Base-by-base conservation (phyloP, 2,797 vertebrate species). In the Todus mexicanus region DNA sequence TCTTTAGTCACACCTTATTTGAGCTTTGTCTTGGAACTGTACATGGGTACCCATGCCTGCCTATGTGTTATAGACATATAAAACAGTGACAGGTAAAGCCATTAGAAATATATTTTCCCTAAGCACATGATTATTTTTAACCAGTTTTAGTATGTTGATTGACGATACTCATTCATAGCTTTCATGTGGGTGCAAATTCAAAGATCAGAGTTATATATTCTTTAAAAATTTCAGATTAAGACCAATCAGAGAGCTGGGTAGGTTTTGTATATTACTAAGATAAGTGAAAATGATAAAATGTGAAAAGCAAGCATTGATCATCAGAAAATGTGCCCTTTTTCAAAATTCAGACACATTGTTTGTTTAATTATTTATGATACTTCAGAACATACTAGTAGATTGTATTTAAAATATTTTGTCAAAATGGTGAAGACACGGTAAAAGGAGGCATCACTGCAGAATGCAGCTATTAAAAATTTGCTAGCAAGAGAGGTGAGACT, bases 391-490 rank as follows among this genome's bases (percentile, higher is more conserved):
- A 29, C 60, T 82, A 47, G 42, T 79, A 88, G 76, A 74, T 84
- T 38, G 15, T 47, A 60, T 79, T 88, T 70, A 56, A 45, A 82
- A 5, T 79, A 65, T 89, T 82, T 92, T 90, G 77, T 78, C 82
- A 84, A 89, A 94, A 59, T 15, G 3, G 20, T 78, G 4, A 85
- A 83, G 59, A 83, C 14, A 2, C 26, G 51, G 35, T 81, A 75
- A 88, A 40, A 72, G 40, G 37, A 88, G 12, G 19, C 64, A 89
- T 87, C 86, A 59, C 37, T 82, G 64, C 60, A 84, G 77, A 87
- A 93, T 21, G 68, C 77, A 95, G 47, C 73, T 93, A 73, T 88
- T 93, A 82, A 90, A 93, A 86, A 56, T 74, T 91, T 91, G 29
- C 56, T 68, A 19, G 48, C 43, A 84, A 91, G 64, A 86, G 77